These are phyloP conservation scores for Oasisia sp. DNA, from an alignment of 2,888 invertebrate genomes.

Conservation along the genomic window DNA sequence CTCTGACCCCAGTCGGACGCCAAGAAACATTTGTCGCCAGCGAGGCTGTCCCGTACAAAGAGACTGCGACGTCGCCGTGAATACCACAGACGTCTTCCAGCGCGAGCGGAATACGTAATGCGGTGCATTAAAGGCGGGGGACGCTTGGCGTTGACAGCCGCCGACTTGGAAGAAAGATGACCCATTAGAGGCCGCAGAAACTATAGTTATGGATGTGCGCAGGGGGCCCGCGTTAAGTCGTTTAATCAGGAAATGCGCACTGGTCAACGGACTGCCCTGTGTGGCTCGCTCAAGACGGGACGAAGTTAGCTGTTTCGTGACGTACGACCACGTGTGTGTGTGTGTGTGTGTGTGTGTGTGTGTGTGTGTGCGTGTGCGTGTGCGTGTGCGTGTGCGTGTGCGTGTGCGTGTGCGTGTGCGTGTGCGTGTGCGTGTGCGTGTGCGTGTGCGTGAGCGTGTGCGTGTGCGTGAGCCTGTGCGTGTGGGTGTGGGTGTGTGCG, in stretches of 20 bases:
- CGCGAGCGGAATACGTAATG: background rate
- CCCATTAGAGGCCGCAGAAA: background rate
- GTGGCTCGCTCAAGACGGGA: background rate
- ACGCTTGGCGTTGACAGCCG: background rate
- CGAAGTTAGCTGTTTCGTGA: background rate
- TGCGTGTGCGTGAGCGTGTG: background rate
- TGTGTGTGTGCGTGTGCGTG: too few relatives aligned
- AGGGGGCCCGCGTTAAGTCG: background rate
- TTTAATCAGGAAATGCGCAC: background rate
- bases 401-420: background rate
- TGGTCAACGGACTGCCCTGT: background rate
- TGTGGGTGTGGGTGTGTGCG: background rate
- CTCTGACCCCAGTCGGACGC: background rate
- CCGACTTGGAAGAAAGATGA: conserved; percentile 9
- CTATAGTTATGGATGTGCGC: background rate
- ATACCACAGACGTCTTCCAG: background rate
- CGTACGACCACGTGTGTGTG: background rate
- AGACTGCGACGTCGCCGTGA: background rate
- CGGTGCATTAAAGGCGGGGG: background rate
- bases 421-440: too few relatives aligned
- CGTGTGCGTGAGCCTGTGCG: too few relatives aligned
- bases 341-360: too few relatives aligned
- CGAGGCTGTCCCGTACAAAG: background rate
- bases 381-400: background rate
- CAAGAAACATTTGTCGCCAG: background rate